A percentile compares a stretch with the other conserved stretches of the same genome.
phyloP scores from a whole-genome alignment of 2,113 vertebrate species.

The Crotalus horridus region DNA sequence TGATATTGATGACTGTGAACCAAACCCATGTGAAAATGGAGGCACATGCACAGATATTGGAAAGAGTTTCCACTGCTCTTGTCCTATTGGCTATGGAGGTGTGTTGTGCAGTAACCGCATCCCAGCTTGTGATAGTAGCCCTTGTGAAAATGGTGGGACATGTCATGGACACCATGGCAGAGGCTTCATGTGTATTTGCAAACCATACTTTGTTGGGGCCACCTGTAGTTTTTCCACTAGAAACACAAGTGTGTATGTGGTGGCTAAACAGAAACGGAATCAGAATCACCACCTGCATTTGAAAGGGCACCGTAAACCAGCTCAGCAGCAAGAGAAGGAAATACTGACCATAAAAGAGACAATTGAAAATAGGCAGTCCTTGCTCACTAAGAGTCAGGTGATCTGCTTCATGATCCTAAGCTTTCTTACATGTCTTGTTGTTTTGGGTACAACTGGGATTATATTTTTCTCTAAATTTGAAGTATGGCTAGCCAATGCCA shows the following conservation, averaged over 20 bases:
- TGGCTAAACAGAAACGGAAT: constrained; percentile 61
- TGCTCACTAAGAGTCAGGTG: constrained; percentile 86
- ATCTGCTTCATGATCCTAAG: constrained; percentile 90
- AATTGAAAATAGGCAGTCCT: constrained; percentile 70
- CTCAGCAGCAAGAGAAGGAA: constrained; percentile 73
- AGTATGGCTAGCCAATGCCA: constrained; percentile 85
- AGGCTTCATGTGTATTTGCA: constrained; percentile 79
- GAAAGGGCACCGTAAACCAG: constrained; percentile 78
- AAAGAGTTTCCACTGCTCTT: constrained; percentile 78
- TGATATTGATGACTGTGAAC: constrained; percentile 75
- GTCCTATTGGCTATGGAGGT: constrained; percentile 78
- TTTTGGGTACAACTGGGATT: constrained; percentile 85
- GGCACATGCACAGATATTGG: constrained; percentile 81
- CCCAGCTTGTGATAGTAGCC: constrained; percentile 66
- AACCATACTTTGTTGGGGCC: constrained; percentile 74
- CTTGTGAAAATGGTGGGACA: constrained; percentile 81
- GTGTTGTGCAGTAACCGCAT: constrained; percentile 76
- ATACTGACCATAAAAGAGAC: constrained; percentile 87
- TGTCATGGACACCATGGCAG: constrained; percentile 75
- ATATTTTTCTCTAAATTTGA: constrained; percentile 91
- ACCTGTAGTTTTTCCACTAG: constrained; percentile 70
- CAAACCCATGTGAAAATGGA: constrained; percentile 84
- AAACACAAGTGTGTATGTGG: constrained; percentile 49
- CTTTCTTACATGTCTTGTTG: constrained; percentile 88
- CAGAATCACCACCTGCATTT: constrained; percentile 74